These are phyloP conservation scores for Dusona sp. DNA, from an alignment of 2,888 invertebrate genomes.

Conservation along the genomic window DNA sequence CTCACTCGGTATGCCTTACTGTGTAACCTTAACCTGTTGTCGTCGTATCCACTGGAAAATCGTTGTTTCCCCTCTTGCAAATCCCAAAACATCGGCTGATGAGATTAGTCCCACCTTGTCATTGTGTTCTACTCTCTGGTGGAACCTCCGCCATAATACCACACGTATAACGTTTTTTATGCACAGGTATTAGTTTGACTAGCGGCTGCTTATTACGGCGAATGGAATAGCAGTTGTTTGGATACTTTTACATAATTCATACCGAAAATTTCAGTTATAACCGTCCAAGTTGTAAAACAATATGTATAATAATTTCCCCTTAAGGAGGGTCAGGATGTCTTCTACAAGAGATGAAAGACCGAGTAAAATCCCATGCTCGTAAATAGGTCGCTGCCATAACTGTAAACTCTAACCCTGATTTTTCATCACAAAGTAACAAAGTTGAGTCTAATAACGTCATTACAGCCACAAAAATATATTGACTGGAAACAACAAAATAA, in stretches of 20 bases:
- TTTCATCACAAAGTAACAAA: not conserved
- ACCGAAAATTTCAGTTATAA: not conserved
- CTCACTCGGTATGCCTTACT: slow-evolving; percentile 56
- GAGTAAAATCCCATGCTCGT: not conserved
- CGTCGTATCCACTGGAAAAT: slow-evolving; percentile 76
- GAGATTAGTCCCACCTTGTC: slow-evolving; percentile 14
- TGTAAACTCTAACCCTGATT: not conserved
- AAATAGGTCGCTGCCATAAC: not conserved
- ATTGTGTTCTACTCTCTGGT: not conserved
- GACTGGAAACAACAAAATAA: not conserved
- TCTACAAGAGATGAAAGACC: not conserved
- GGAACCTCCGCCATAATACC: not conserved
- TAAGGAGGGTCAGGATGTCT: not conserved
- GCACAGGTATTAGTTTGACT: not conserved
- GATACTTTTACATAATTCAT: not conserved
- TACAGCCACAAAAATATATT: not conserved
- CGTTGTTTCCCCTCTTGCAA: slow-evolving; percentile 32
- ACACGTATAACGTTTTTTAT: not conserved
- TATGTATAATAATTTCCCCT: not conserved
- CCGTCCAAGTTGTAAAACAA: not conserved
- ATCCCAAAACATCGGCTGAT: slow-evolving; percentile 17
- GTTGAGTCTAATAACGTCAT: not conserved
- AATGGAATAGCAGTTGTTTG: not conserved
- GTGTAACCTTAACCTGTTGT: slow-evolving; percentile 71
- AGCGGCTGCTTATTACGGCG: not conserved